Base-by-base conservation (phyloP, 2,888 invertebrate species). In the Amphipoea lucens region DNA sequence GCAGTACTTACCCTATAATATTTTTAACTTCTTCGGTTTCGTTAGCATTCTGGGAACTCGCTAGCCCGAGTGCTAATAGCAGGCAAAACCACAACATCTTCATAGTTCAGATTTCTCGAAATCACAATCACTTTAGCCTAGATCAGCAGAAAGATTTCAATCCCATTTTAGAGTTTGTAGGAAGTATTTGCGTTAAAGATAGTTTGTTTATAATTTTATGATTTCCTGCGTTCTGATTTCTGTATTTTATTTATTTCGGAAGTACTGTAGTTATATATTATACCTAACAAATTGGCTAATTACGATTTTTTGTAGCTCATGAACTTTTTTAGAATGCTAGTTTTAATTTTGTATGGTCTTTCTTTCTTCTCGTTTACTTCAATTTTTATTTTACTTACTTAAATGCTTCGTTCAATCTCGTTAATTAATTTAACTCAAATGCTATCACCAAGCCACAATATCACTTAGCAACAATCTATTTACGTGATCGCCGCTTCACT, bases 81-180 rank as follows among this genome's bases (percentile, higher is more conserved):
- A 92, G 76, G 72, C 74, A 86, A 66, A 91, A 65, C 85, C 85
- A 85, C 77, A 84, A 67, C 92, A 92, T 92, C 76, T 78, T 89
- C 66, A 63, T 60, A 79, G 82, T 85, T 71, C n/a, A n/a, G 17
- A 29, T 17, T 57, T 20, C 9, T 68, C 23, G 2, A 36, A 54
- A 66, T 74, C 78, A 81, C 79, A 76, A 36, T 67, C 81, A 88
- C 84, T 69, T 57, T 69, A 57, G 20, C 79, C 69, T 78, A 71
- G 65, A 40, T 80, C 60, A 88, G 51, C 36, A 74, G 75, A 74
- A 71, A 73, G 45, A 69, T 79, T 75, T 63, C 2, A 60, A 63
- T 45, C 68, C 60, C 77, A 85, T 81, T 60, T 68, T 76, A 20
- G 20, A 65, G 14, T 54, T 36, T 6, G 12, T 4, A 63, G 54